Evolutionary conservation across 2,888 invertebrate species (phyloP).

Genomic region (Cordilura impudica): DNA sequence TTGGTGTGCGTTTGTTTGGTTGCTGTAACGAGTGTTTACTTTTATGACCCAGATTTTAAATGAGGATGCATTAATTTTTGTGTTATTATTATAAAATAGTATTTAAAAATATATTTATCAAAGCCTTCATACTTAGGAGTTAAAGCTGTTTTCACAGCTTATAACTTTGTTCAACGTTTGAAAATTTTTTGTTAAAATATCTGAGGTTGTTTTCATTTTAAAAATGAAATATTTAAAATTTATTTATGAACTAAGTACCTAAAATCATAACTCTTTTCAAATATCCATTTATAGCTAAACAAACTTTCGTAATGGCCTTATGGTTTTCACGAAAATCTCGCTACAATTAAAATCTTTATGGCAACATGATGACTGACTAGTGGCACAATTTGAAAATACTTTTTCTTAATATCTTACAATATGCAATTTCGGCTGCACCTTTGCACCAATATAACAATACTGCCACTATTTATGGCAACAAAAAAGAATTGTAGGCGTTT

Average conservation of each 20-base stretch:
- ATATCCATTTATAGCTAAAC: not conserved
- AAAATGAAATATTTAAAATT: no score
- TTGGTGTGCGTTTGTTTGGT: not conserved
- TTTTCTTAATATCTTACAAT: conserved; percentile 47
- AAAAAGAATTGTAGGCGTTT: conserved; percentile 53
- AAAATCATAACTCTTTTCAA: not conserved
- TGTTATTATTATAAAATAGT: no score
- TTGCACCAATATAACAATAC: conserved; percentile 27
- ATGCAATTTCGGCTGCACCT: conserved; percentile 44
- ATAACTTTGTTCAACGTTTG: no score
- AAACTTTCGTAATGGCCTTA: not conserved
- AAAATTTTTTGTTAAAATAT: no score
- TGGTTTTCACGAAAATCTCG: not conserved
- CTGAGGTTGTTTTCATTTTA: no score
- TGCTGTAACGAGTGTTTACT: not conserved
- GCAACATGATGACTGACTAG: conserved; percentile 19
- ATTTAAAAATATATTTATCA: no score
- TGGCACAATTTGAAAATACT: conserved; percentile 11
- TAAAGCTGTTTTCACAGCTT: no score
- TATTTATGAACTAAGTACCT: no score
- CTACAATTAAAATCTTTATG: conserved; percentile 6
- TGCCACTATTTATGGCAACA: conserved; percentile 50
- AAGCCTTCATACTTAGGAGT: not conserved
- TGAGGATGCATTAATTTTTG: not conserved
- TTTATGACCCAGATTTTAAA: not conserved